Evolutionary conservation across 1,140 invertebrate species (phyloP).

Genomic region (Drosophila fuyamai): DNA sequence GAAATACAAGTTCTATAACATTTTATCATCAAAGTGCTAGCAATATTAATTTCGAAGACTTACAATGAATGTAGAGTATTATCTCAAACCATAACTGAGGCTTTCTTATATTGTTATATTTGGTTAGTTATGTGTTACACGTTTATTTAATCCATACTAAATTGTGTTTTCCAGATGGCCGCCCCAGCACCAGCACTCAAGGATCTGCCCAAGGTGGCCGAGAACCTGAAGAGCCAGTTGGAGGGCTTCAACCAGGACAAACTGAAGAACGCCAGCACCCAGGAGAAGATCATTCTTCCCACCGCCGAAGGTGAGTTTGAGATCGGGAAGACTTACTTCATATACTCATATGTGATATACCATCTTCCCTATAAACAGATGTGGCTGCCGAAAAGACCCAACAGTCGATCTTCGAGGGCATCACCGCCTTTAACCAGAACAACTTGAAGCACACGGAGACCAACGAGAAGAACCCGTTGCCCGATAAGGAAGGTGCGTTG

Average conservation of each 20-base stretch:
- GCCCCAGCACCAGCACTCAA: constrained; percentile 89
- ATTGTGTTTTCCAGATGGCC: constrained; percentile 64
- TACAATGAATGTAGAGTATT: neutral
- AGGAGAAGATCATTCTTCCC: constrained; percentile 94
- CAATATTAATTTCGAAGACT: neutral
- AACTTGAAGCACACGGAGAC: constrained; percentile 96
- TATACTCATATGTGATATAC: neutral
- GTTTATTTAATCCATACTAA: too few species aligned
- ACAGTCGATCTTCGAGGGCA: constrained; percentile 93
- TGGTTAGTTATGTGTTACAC: too few species aligned
- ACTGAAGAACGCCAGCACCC: constrained; percentile 93
- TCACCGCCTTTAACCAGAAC: constrained; percentile 92
- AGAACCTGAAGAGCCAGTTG: constrained; percentile 94
- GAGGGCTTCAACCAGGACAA: constrained; percentile 93
- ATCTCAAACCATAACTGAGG: neutral
- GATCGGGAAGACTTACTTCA: neutral
- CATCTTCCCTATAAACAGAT: constrained; percentile 87
- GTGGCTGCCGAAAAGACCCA: constrained; percentile 94
- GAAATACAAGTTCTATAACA: neutral
- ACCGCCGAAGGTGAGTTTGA: constrained; percentile 91
- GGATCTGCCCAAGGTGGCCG: constrained; percentile 94
- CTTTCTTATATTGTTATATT: neutral
- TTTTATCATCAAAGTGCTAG: too few species aligned
- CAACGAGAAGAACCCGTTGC: constrained; percentile 96
- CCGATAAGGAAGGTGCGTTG: constrained; percentile 95